These are phyloP conservation scores for Corythornis cristatus DNA, from an alignment of 2,113 vertebrate species.

Conservation along the genomic window DNA sequence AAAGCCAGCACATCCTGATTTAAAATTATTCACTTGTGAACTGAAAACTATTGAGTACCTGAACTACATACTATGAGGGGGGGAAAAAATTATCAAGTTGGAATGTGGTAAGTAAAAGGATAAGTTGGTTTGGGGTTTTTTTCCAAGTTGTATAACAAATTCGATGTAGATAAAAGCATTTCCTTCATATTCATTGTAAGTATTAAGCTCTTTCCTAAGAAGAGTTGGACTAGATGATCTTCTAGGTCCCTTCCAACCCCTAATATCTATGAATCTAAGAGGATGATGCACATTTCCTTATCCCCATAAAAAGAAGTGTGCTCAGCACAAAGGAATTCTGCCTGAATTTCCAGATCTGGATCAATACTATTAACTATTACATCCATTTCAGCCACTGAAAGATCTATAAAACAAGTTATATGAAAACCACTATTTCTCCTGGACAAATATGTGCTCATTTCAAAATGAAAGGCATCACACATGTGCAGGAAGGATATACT, in stretches of 20 bases:
- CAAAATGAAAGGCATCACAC: not conserved
- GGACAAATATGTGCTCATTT: not conserved
- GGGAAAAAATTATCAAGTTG: not conserved
- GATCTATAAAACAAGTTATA: not conserved
- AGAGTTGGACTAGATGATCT: too few relatives aligned
- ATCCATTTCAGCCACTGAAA: not conserved
- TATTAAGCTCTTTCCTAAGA: not conserved
- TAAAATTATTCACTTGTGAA: not conserved
- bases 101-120: not conserved
- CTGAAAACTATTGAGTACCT: not conserved
- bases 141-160: not conserved
- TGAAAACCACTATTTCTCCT: not conserved
- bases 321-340: not conserved
- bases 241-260: too few relatives aligned
- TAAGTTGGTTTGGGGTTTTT: not conserved
- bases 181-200: not conserved
- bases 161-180: not conserved
- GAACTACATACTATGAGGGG: not conserved
- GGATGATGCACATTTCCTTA: not conserved
- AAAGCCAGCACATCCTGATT: not conserved
- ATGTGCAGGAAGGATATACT: not conserved
- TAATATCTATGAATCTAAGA: too few relatives aligned
- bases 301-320: not conserved
- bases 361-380: not conserved
- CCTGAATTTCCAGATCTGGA: not conserved